Evolutionary conservation across 2,888 invertebrate genomes (phyloP).

Genomic region (Leptogaster cylindrica): DNA sequence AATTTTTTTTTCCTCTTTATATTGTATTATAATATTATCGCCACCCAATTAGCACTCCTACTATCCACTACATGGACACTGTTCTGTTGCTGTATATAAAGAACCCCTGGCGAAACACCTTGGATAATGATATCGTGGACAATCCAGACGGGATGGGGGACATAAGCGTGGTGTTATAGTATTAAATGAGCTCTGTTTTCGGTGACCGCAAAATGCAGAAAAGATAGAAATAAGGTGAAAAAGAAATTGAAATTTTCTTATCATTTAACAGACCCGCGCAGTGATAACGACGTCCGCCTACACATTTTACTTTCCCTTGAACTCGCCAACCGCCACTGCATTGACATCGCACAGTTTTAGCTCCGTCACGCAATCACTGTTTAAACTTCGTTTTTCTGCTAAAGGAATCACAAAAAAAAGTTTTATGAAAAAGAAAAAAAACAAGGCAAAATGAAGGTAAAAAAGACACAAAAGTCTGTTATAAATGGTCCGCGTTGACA

Average conservation of each 20-base stretch:
- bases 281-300: slow-evolving; percentile 40
- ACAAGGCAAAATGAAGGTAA: slow-evolving; percentile 45
- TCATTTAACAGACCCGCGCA: slow-evolving; percentile 19
- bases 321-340: slow-evolving; percentile 1
- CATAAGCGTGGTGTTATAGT: background rate
- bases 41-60: slow-evolving; percentile 27
- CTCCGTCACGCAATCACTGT: slow-evolving; percentile 47
- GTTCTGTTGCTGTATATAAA: background rate
- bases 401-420: background rate
- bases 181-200: background rate
- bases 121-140: background rate
- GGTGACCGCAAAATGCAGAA: slow-evolving; percentile 30
- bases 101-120: background rate
- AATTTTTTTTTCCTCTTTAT: background rate
- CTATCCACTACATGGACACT: background rate
- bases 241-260: slow-evolving; percentile 23
- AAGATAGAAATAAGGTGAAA: slow-evolving; percentile 4
- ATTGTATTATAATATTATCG: background rate
- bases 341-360: slow-evolving; percentile 12
- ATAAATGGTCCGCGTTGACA: slow-evolving; percentile 55
- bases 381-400: slow-evolving; percentile 42
- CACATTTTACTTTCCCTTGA: slow-evolving; percentile 39
- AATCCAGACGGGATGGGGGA: background rate
- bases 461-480: slow-evolving; percentile 48
- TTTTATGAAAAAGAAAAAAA: slow-evolving; percentile 1